phyloP scores from a whole-genome alignment of 2,888 invertebrate species.

The Mechanitis mazaeus region DNA sequence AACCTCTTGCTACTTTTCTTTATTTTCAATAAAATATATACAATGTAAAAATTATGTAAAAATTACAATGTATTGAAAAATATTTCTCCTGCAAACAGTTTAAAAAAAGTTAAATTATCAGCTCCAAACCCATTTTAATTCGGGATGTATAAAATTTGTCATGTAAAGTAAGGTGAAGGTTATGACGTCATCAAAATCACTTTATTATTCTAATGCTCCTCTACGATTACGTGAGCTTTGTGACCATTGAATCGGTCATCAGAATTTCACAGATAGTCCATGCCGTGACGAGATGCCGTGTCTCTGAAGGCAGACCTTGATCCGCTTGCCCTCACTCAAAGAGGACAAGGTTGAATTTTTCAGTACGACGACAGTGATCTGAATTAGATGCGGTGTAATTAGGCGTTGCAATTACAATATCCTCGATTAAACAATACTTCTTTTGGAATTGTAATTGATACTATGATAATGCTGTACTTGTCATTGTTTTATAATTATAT shows the following conservation, averaged over 20 bases:
- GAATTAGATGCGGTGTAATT: slow-evolving; percentile 46
- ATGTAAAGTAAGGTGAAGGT: too few species aligned
- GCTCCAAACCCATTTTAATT: too few species aligned
- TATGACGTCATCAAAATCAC: too few species aligned
- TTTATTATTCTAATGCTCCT: too few species aligned
- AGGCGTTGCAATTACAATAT: slow-evolving; percentile 22
- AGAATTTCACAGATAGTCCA: slow-evolving; percentile 32
- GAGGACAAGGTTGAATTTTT: slow-evolving; percentile 61
- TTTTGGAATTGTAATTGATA: slow-evolving; percentile 7
- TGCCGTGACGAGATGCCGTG: slow-evolving; percentile 42
- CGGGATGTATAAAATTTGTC: too few species aligned
- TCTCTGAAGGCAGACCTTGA: slow-evolving; percentile 45
- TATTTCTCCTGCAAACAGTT: too few species aligned
- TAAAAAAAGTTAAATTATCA: too few species aligned
- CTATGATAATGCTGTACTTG: background rate
- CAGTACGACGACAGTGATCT: slow-evolving; percentile 53
- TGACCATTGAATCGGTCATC: slow-evolving; percentile 1
- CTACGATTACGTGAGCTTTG: background rate
- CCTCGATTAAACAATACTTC: slow-evolving; percentile 8
- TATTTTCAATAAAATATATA: too few species aligned
- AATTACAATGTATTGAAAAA: too few species aligned
- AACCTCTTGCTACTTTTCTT: too few species aligned
- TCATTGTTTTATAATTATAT: background rate
- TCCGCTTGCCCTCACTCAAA: slow-evolving; percentile 55
- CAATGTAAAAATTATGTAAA: too few species aligned